A percentile compares a stretch with the other conserved stretches of the same genome.
Evolutionary conservation across 1,140 invertebrate genomes (phyloP).

Genomic region (Sitobion miscanthi): DNA sequence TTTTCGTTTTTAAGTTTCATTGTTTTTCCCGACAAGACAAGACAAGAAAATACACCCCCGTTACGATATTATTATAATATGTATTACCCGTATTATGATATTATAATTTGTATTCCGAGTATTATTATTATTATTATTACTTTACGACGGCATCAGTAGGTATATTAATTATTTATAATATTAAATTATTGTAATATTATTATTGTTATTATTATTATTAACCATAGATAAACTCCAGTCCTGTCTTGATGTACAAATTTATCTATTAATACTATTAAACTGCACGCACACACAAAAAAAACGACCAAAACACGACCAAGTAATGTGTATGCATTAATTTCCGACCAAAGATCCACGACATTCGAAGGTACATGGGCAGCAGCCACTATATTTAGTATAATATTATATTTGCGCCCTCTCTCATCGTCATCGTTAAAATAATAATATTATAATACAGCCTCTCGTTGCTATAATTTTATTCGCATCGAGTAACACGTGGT

Average conservation of each 20-base stretch:
- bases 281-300: slow-evolving; percentile 19
- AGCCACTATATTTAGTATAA: neutral
- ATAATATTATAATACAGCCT: neutral
- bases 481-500: neutral
- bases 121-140: neutral
- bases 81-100: neutral
- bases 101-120: neutral
- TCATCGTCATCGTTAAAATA: neutral
- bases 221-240: neutral
- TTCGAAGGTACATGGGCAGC: neutral
- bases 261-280: neutral
- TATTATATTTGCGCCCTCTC: neutral
- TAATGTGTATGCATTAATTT: slow-evolving; percentile 13
- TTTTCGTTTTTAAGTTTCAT: neutral
- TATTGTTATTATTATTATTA: slow-evolving; percentile 31
- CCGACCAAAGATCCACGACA: neutral
- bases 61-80: neutral
- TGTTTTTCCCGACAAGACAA: neutral
- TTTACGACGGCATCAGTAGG: slow-evolving; percentile 9
- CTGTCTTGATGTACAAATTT: slow-evolving; percentile 28
- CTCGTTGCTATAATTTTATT: neutral
- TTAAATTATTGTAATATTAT: neutral
- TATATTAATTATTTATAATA: neutral
- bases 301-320: slow-evolving; percentile 39
- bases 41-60: neutral